Base-by-base conservation (phyloP, 2,797 vertebrate species). In the Menidia menidia region DNA sequence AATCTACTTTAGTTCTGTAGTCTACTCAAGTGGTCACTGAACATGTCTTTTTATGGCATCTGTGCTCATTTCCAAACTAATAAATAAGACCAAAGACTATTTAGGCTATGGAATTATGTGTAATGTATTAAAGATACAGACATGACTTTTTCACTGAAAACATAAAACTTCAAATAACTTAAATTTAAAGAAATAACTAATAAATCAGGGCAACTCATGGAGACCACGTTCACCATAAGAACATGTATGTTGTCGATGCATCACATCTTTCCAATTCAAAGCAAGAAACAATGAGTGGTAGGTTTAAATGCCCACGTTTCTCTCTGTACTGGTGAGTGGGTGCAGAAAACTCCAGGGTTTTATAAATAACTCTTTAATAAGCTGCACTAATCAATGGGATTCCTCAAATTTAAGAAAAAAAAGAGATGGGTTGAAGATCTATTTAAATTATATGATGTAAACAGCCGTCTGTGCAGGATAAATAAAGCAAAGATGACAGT, bases 21-120 rank as follows among this genome's bases (percentile, higher is more conserved):
- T 64, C 66, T 42, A 30, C 19, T 4, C 19, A 65, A 77, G 51
- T 66, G 45, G 41, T 52, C 67, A 77, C 59, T 81, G 73, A 48
- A 39, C 13, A 52, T 13, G 16, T 32, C 19, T 54, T 64, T 54
- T 44, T 44, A 53, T 32, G 31, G 41, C 7, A 54, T 7, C 39
- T 12, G 30, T 25, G 9, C 25, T 43, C 25, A 5, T 52, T 16
- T 53, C 8, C 51, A 43, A 64, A 64, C 51, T 25, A 25, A 25
- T 25, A 25, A 25, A 25, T 25, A 25, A 25, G 25, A 25, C 25
- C 25, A 25, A 25, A 25, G 25, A 25, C 25, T 2, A 25, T 25
- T 25, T 25, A 25, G 2, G 25, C 1, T 25, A 39, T 39, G 35
- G 35, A 39, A 39, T 6, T 39, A 39, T 39, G 35, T 6, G 5